Base-by-base conservation (phyloP, 2,797 vertebrate genomes). In the Ptychobarbus kaznakovi region DNA sequence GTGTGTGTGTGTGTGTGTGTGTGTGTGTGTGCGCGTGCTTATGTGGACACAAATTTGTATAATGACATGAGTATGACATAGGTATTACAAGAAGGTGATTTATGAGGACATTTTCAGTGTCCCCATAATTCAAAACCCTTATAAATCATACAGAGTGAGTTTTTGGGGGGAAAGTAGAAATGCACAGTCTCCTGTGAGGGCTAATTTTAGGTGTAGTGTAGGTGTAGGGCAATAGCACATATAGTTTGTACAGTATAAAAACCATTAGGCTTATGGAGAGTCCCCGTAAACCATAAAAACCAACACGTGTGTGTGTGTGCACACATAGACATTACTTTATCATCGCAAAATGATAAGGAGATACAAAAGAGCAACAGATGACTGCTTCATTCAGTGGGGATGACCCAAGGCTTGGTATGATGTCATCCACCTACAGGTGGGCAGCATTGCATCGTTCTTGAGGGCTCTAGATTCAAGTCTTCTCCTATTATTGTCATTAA, bases 401-500 rank as follows among this genome's bases (percentile, higher is more conserved):
- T 69, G 2, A 77, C 70, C 72, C 63, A 58, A 80, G 11, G 35
- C 4, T 25, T 46, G 3, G 0, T 28, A 3, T 15, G 65, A 69
- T 68, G 46, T 77, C 61, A 69, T 65, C 46, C 74, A 68, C 16
- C 82, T 77, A 38, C 74, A 84, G 63, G 65, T 78, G 46, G 32
- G 42, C 10, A 2, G 40, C n/a, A 53, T 16, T 68, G 44, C 35
- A 13, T 69, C 28, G 15, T 3, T 40, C 22, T 53, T 51, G 11
- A 16, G 25, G 38, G 63, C 18, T 78, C 44, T 58, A 44, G 25
- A 79, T 80, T 72, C 66, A 80, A 13, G 28, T 81, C 18, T 80
- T 49, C 32, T 51, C 38, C 38, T 28, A 25, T 63, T 80, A 56
- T 51, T 84, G 76, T 86, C 70, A 81, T 40, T 81, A 82, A 68